Base-by-base conservation (phyloP, 2,113 vertebrate genomes). In the Phyllostomus hastatus region DNA sequence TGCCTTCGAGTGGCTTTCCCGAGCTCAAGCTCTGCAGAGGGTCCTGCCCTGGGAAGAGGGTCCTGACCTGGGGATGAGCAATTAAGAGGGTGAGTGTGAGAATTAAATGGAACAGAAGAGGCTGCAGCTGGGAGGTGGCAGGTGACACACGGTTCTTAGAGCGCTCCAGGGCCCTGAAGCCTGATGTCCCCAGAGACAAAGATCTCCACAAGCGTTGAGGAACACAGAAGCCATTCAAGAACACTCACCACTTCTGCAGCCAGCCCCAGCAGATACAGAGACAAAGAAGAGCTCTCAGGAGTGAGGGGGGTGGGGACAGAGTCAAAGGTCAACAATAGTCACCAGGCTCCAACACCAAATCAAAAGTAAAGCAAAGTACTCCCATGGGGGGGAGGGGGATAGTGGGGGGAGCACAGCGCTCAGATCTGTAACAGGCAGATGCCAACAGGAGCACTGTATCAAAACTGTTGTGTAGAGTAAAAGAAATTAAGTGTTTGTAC, bases 381-480 rank as follows among this genome's bases (percentile, higher is more conserved):
- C 41, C n/a, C 50, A 54, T 11, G 50, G 48, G 10, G 48, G n/a
- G 41, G 2, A 8, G 66, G 41, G 54, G 26, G 4, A 6, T 59
- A 4, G 26, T 15, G 4, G 19, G 59, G 4, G 24, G 75, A 31
- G 7, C 43, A 54, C 11, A 43, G 35, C 17, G 59, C 28, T 50
- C 0, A 0, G 11, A 22, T 12, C 80, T 66, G 31, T 31, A 43
- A 75, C 33, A 35, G 2, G 14, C 0, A 6, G 28, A 57, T 0
- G 14, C 16, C 50, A 72, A 48, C 17, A 16, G 48, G 26, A 57
- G 12, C 5, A 1, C 8, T 4, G 9, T 1, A 54, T 46, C 69
- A 57, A 17, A 33, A 31, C n/a, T 24, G 69, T 0, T 6, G 31
- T 4, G 4, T 8, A 16, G 43, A 70, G 17, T n/a, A 50, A 89